Conservation (phyloP, 2,113 vertebrate species). For the Hiodon alosoides region DNA sequence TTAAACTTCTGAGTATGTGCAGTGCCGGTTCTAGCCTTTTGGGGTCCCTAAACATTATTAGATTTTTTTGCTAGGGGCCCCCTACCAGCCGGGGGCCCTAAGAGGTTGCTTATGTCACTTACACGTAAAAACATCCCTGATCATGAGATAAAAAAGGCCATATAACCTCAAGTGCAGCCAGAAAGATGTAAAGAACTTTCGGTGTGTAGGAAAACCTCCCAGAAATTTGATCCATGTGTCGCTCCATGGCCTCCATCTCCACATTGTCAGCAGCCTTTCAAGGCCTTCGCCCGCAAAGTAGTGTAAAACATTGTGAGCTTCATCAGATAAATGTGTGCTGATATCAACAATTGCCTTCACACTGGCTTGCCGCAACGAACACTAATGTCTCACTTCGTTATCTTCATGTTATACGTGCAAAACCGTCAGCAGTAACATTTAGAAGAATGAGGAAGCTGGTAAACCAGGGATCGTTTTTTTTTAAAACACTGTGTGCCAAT, state of each 20-base stretch:
- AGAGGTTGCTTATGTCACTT: too few species aligned
- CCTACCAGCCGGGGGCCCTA: too few species aligned
- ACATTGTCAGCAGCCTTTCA: neutral
- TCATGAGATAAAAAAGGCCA: too few species aligned
- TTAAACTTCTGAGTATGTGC: too few species aligned
- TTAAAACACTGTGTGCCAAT: neutral
- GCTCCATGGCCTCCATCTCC: neutral
- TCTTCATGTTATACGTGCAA: slow-evolving; percentile 7
- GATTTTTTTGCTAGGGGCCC: too few species aligned
- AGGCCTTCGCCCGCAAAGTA: neutral
- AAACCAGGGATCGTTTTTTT: neutral
- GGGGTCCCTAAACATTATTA: too few species aligned
- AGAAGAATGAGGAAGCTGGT: slow-evolving; percentile 2
- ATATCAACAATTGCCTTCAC: neutral
- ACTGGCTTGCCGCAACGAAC: neutral
- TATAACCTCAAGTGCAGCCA: too few species aligned
- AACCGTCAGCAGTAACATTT: slow-evolving; percentile 1
- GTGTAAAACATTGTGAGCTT: neutral
- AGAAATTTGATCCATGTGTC: neutral
- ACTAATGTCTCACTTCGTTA: neutral
- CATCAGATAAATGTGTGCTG: neutral
- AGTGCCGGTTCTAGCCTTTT: too few species aligned
- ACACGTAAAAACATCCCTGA: too few species aligned
- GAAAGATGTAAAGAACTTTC: neutral
- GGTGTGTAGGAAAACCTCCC: too few species aligned